Evolutionary conservation across 2,888 invertebrate species (phyloP).

Genomic region (Plagodis pulveraria): DNA sequence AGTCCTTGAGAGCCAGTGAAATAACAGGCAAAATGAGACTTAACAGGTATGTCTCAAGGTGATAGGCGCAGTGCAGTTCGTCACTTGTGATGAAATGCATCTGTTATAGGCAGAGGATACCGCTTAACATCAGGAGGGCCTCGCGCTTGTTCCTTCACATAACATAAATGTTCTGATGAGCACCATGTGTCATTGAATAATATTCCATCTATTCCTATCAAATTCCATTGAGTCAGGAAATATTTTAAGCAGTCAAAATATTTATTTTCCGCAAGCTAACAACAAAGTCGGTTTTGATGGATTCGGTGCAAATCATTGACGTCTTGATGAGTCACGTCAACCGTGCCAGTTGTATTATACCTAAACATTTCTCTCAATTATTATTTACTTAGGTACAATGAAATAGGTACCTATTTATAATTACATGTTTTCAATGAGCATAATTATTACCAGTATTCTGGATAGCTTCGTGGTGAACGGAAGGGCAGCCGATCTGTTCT

Average conservation of each 20-base stretch:
- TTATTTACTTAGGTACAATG: slow-evolving; percentile 10
- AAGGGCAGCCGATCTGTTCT: slow-evolving; percentile 38
- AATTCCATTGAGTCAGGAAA: slow-evolving; percentile 22
- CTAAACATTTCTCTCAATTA: slow-evolving; percentile 42
- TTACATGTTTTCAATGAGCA: slow-evolving; percentile 52
- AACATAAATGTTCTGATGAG: too few relatives aligned
- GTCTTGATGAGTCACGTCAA: slow-evolving; percentile 50
- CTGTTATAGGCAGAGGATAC: too few relatives aligned
- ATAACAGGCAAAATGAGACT: too few relatives aligned
- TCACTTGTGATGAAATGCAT: too few relatives aligned
- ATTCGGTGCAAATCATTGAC: slow-evolving; percentile 39
- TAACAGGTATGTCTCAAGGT: too few relatives aligned
- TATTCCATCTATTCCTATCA: slow-evolving; percentile 9
- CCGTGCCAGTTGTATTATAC: slow-evolving; percentile 34
- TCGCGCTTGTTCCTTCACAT: too few relatives aligned
- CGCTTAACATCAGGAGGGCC: too few relatives aligned
- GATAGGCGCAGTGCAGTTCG: too few relatives aligned
- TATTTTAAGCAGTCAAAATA: slow-evolving; percentile 20
- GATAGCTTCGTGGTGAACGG: slow-evolving; percentile 45
- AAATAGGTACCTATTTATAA: slow-evolving; percentile 42
- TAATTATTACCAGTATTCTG: slow-evolving; percentile 51
- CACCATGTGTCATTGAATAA: slow-evolving; percentile 11
- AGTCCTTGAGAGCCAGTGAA: too few relatives aligned
- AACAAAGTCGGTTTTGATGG: too few relatives aligned
- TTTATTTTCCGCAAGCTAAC: not conserved